Percentiles rank a stretch among this genome's conserved stretches.
Conservation (phyloP, 37 sponge, comb jelly and placozoan species). For the Oopsacas minuta region DNA sequence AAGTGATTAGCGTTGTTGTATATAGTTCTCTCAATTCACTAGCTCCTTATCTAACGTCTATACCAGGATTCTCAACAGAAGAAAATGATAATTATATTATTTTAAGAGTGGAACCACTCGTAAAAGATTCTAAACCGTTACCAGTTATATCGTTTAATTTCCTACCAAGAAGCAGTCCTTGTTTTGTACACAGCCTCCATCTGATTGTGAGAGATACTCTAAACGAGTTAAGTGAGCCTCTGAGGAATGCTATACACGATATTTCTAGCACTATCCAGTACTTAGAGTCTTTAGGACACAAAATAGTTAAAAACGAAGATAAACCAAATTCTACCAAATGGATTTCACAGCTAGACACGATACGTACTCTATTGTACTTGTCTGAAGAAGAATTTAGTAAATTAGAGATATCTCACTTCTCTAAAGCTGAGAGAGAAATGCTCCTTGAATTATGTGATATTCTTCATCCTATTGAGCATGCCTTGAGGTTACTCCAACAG, state of each 20-base stretch:
- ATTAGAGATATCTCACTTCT: neutral
- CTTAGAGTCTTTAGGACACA: neutral
- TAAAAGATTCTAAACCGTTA: neutral
- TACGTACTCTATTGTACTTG: neutral
- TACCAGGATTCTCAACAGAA: neutral
- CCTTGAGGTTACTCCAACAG: neutral
- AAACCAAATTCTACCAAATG: neutral
- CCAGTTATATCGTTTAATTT: neutral
- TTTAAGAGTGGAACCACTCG: neutral
- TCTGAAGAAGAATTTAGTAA: neutral
- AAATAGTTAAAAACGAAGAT: neutral
- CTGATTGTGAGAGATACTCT: neutral
- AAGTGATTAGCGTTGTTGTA: neutral
- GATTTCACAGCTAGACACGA: slow-evolving; percentile 9
- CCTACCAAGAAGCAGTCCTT: neutral
- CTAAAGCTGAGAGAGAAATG: neutral
- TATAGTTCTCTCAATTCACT: neutral
- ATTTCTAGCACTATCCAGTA: neutral
- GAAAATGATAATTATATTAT: neutral
- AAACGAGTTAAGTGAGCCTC: neutral
- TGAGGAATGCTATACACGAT: neutral
- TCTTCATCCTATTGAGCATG: neutral
- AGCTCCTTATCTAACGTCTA: neutral
- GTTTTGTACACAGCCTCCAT: neutral
- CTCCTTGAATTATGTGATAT: neutral